Evolutionary conservation across 1,140 invertebrate species (phyloP), one percentile per base, ranked within the genome.

Genomic region (Physella acuta): DNA sequence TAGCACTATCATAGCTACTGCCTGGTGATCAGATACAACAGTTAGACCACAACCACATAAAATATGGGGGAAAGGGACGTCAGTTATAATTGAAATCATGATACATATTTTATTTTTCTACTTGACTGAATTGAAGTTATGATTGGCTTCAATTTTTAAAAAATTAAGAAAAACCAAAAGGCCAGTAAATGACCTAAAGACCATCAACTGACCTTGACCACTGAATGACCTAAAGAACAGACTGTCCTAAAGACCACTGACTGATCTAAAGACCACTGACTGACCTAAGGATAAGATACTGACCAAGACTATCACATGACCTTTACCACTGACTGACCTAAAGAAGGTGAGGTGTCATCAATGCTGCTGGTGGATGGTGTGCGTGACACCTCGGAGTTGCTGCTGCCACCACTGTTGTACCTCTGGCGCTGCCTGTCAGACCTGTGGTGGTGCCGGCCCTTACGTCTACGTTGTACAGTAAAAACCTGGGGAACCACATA

Each of bases 291-390:
- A n/a, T n/a, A n/a, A n/a, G n/a, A n/a, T n/a, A n/a, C n/a, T n/a
- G n/a, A n/a, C n/a, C n/a, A n/a, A n/a, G n/a, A n/a, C n/a, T n/a
- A n/a, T n/a, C n/a, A n/a, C n/a, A n/a, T n/a, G n/a, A n/a, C n/a
- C n/a, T n/a, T n/a, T n/a, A n/a, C n/a, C n/a, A n/a, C n/a, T n/a
- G n/a, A n/a, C n/a, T n/a, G 2, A 64, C 62, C 62, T 64, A 67
- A 53, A 67, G 64, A 67, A 53, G 62, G 52, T 37, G 64, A 67
- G 51, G 24, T 67, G 16, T 56, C 64, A 39, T 67, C 64, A 37
- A 67, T 37, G 24, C 64, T 67, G 64, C 64, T 67, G 8, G 64
- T 14, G 37, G 64, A 67, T n/a, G 64, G n/a, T 37, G 64, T 56
- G 11, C 64, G 51, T 1, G 64, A 67, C 33, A 55, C 31, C 33